Evolutionary conservation across 2,113 vertebrate genomes (phyloP).

Genomic region (Microtus ochrogaster): DNA sequence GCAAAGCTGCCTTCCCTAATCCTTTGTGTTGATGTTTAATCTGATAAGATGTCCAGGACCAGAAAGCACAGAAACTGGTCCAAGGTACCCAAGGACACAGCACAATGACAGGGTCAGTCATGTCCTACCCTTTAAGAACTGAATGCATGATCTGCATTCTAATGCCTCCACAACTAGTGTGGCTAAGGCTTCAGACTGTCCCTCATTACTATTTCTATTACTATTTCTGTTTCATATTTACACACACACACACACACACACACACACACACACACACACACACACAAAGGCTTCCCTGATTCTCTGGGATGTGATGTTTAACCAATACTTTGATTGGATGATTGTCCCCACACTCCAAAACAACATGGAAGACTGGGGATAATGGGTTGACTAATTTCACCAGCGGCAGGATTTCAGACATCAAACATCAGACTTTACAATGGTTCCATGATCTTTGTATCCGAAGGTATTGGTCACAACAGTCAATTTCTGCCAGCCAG

Average conservation of each 20-base stretch:
- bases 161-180: not conserved
- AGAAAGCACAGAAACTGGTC: not conserved
- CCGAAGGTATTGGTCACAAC: not conserved
- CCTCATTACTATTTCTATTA: not conserved
- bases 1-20: not conserved
- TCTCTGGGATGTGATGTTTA: rapidly evolving
- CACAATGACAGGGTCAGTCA: not conserved
- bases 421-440: not conserved
- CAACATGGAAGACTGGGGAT: not conserved
- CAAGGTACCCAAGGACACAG: not conserved
- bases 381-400: not conserved
- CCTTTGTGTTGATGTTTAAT: not conserved
- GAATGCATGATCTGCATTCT: no score
- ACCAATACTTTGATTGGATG: not conserved
- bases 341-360: not conserved
- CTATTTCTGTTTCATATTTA: not conserved
- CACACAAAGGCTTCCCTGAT: not conserved
- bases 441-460: not conserved
- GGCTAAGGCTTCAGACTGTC: not conserved
- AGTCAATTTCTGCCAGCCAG: not conserved
- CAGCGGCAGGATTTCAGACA: not conserved
- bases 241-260: not conserved
- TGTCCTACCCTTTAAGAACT: not conserved
- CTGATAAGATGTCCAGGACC: not conserved
- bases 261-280: not conserved